A percentile compares a stretch with the other conserved stretches of the same genome.
Evolutionary conservation across 2,888 invertebrate species (phyloP).

Genomic region (Chrysina gloriosa): DNA sequence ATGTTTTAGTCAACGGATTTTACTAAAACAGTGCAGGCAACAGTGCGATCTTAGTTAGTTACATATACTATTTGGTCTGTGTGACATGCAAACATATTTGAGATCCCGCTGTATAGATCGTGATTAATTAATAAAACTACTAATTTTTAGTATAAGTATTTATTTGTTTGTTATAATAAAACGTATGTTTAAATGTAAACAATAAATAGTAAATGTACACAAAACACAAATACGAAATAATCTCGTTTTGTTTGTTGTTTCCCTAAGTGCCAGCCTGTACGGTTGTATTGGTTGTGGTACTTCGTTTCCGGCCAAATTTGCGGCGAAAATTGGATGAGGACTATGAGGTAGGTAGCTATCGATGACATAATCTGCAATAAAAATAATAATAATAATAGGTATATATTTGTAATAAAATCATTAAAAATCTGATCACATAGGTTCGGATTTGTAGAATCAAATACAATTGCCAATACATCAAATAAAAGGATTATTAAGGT

Average conservation of each 20-base stretch:
- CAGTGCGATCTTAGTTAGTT: too few species aligned
- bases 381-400: neutral
- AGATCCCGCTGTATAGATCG: neutral
- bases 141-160: conserved; percentile 35
- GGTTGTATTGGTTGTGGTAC: conserved; percentile 2
- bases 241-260: too few species aligned
- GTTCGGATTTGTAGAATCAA: too few species aligned
- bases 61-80: too few species aligned
- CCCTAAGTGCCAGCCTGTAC: too few species aligned
- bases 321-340: conserved; percentile 45
- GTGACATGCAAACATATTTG: neutral
- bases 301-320: neutral
- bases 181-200: conserved; percentile 25
- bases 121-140: neutral
- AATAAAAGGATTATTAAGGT: too few species aligned
- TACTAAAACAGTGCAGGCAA: too few species aligned
- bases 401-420: too few species aligned
- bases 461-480: too few species aligned
- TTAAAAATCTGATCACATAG: too few species aligned
- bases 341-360: conserved; percentile 47
- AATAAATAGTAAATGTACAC: conserved; percentile 20
- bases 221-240: too few species aligned
- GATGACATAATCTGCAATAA: conserved; percentile 46
- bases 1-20: too few species aligned
- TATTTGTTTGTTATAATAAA: conserved; percentile 30